Percentiles rank a stretch among this genome's conserved stretches.
phyloP scores from a whole-genome alignment of 2,888 invertebrate species.

The Papilio gigon region DNA sequence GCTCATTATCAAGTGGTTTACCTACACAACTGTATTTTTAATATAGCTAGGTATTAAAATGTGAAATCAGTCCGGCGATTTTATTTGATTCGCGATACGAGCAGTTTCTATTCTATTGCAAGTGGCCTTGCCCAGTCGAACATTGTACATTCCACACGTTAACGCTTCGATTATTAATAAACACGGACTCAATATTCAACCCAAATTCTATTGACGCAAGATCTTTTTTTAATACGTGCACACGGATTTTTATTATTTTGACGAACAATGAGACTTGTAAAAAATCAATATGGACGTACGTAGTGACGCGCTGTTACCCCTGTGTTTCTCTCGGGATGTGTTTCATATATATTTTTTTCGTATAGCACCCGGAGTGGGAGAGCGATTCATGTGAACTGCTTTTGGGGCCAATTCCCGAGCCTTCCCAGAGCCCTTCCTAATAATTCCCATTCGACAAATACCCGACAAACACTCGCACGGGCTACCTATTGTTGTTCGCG shows the following conservation, averaged over 20 bases:
- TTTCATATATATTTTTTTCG: slow-evolving; percentile 77
- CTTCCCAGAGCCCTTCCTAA: slow-evolving; percentile 80
- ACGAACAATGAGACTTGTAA: slow-evolving; percentile 75
- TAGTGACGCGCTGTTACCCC: slow-evolving; percentile 81
- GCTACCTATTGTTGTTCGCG: slow-evolving; percentile 74
- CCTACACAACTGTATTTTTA: slow-evolving; percentile 47
- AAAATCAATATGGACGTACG: slow-evolving; percentile 79
- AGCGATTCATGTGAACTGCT: slow-evolving; percentile 81
- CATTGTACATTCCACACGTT: slow-evolving; percentile 81
- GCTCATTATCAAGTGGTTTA: slow-evolving; percentile 46
- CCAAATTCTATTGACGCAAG: slow-evolving; percentile 74
- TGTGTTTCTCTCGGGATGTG: slow-evolving; percentile 82
- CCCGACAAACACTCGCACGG: slow-evolving; percentile 81
- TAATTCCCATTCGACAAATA: slow-evolving; percentile 82
- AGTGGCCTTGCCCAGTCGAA: slow-evolving; percentile 79
- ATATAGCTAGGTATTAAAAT: slow-evolving; percentile 62
- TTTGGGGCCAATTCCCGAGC: slow-evolving; percentile 83
- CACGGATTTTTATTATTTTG: slow-evolving; percentile 74
- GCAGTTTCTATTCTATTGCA: slow-evolving; percentile 76
- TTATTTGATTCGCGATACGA: slow-evolving; percentile 78
- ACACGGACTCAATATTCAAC: slow-evolving; percentile 76
- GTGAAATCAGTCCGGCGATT: slow-evolving; percentile 75
- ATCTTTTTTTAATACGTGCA: slow-evolving; percentile 70
- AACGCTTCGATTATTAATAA: slow-evolving; percentile 81
- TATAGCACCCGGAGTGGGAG: slow-evolving; percentile 78